phyloP scores from a whole-genome alignment of 2,113 vertebrate genomes.

The Mesocricetus auratus region DNA sequence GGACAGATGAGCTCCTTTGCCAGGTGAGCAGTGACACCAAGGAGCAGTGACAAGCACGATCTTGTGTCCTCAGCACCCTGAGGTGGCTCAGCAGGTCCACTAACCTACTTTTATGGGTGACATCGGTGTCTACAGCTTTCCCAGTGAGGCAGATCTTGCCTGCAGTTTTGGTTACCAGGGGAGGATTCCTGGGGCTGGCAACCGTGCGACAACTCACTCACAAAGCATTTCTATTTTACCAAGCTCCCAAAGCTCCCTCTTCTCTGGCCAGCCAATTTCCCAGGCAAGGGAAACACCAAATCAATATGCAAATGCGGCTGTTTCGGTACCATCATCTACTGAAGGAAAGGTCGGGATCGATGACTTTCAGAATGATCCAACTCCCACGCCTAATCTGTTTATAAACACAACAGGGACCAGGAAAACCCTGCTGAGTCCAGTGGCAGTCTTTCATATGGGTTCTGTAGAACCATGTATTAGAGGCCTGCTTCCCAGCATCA shows the following conservation, averaged over 20 bases:
- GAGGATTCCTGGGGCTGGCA: slow-evolving; percentile 33
- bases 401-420: neutral
- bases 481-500: neutral
- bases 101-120: slow-evolving; percentile 52
- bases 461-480: neutral
- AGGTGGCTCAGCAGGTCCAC: slow-evolving; percentile 14
- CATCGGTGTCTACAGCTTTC: neutral
- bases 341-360: slow-evolving; percentile 11
- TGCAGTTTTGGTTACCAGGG: slow-evolving; percentile 49
- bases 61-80: neutral
- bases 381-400: neutral
- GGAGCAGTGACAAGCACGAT: neutral
- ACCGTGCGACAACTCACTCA: slow-evolving; percentile 20
- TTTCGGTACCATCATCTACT: neutral
- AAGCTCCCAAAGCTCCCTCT: slow-evolving; percentile 5
- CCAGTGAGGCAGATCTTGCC: slow-evolving; percentile 14
- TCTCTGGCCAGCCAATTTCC: slow-evolving; percentile 56
- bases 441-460: no score
- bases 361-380: neutral
- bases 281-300: neutral
- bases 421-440: no score
- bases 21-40: rapidly evolving
- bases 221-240: slow-evolving; percentile 39
- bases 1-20: neutral
- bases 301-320: neutral